Percentiles rank a stretch among this genome's conserved stretches.
Evolutionary conservation across 2,797 vertebrate genomes (phyloP).

Genomic region (Dendrocincla tyrannina): DNA sequence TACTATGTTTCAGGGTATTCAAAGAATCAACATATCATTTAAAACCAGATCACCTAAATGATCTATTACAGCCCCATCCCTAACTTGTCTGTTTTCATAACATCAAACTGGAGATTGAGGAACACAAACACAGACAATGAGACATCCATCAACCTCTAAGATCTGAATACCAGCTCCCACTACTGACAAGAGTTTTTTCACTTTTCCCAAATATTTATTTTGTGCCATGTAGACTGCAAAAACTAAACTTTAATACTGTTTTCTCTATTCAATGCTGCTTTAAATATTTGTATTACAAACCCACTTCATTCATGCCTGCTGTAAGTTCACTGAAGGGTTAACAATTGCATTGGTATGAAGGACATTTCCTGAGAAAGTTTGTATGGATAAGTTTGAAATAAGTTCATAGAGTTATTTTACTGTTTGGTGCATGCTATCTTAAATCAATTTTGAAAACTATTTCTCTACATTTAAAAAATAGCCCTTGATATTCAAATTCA

Average conservation of each 20-base stretch:
- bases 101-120: neutral
- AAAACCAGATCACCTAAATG: neutral
- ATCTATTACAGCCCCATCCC: neutral
- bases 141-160: neutral
- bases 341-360: neutral
- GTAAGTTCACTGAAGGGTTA: neutral
- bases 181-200: rapidly evolving
- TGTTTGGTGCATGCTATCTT: neutral
- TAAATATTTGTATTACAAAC: neutral
- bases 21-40: neutral
- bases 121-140: neutral
- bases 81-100: neutral
- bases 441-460: neutral
- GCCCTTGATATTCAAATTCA: neutral
- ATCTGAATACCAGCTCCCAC: neutral
- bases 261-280: neutral
- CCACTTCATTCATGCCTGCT: neutral
- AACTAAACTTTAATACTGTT: neutral
- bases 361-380: neutral
- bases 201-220: neutral
- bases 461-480: neutral
- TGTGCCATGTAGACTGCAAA: neutral
- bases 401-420: neutral
- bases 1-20: neutral
- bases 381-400: neutral